Evolutionary conservation across 2,888 invertebrate genomes (phyloP).

Genomic region (Imbricaverruca yamaguchii): DNA sequence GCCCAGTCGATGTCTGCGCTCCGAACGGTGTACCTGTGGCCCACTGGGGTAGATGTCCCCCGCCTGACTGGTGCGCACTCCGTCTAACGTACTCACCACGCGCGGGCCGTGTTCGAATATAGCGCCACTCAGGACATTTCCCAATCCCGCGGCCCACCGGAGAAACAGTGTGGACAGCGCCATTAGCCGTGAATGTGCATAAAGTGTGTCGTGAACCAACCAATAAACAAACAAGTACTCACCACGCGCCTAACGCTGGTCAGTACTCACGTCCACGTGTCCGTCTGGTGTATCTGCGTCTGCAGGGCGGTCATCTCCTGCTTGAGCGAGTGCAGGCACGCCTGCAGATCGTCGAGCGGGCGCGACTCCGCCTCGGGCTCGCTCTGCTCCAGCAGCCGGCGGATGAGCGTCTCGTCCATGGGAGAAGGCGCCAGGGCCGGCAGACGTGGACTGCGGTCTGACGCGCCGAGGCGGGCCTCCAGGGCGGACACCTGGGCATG

Average conservation of each 20-base stretch:
- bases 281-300: slow-evolving; percentile 1
- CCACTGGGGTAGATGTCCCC: slow-evolving; percentile 40
- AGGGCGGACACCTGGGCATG: slow-evolving; percentile 23
- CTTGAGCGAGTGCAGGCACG: slow-evolving; percentile 21
- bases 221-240: too few relatives aligned
- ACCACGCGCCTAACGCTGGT: too few relatives aligned
- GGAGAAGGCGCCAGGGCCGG: slow-evolving; percentile 23
- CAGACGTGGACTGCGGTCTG: neutral
- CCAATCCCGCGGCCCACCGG: too few relatives aligned
- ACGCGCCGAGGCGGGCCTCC: neutral
- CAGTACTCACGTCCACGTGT: neutral
- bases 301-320: slow-evolving; percentile 15
- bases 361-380: slow-evolving; percentile 21
- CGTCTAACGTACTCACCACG: too few relatives aligned
- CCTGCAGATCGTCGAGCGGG: slow-evolving; percentile 24
- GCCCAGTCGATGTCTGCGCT: slow-evolving; percentile 47
- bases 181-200: too few relatives aligned
- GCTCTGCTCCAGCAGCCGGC: slow-evolving; percentile 24
- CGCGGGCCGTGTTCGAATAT: too few relatives aligned
- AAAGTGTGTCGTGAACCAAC: too few relatives aligned
- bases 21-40: slow-evolving; percentile 46
- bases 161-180: too few relatives aligned
- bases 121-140: too few relatives aligned
- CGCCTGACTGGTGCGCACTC: too few relatives aligned
- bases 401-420: slow-evolving; percentile 3